Evolutionary conservation across 2,888 invertebrate species (phyloP), one percentile per base, ranked within the genome.

Genomic region (Pecten maximus): DNA sequence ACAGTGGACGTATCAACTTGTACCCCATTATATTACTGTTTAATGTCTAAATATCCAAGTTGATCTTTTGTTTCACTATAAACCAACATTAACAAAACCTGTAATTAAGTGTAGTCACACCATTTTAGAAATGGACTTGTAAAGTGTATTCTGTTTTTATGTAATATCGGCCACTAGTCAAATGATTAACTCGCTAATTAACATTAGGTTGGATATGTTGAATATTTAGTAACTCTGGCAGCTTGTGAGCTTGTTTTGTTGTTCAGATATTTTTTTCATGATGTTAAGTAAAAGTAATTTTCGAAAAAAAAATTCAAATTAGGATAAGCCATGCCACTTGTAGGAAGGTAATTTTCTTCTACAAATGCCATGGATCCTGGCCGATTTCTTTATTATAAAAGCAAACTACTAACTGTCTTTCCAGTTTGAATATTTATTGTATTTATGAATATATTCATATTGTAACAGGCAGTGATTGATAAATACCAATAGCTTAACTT

Each of bases 101-200:
- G 74, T 74, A 74, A 74, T 74, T 54, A 54, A 54, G 54, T 74
- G 74, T 74, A 74, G 74, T 74, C 74, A 74, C 28, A 35, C 74
- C 74, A 74, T 74, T 74, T 74, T 74, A 74, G 74, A 74, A 74
- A 74, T 74, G 74, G 74, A 35, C 74, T 35, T 74, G 74, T 74
- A 74, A 74, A 28, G 2, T 74, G 74, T 74, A 74, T 74, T 74
- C 35, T 28, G 74, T 74, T 74, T 12, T 28, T 60, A 60, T 35
- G 74, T 74, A 74, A 74, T 74, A 2, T 74, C 28, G 35, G 74
- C 23, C 74, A 74, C 74, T 74, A 74, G 74, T 74, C 74, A 74
- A 35, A 74, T 74, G 74, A 74, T 74, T 74, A 74, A 35, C 74
- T 74, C 74, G 23, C 28, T 74, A 35, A 3, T 35, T 74, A 23